Evolutionary conservation across 2,888 invertebrate species (phyloP).

Genomic region (Xanthia togata): DNA sequence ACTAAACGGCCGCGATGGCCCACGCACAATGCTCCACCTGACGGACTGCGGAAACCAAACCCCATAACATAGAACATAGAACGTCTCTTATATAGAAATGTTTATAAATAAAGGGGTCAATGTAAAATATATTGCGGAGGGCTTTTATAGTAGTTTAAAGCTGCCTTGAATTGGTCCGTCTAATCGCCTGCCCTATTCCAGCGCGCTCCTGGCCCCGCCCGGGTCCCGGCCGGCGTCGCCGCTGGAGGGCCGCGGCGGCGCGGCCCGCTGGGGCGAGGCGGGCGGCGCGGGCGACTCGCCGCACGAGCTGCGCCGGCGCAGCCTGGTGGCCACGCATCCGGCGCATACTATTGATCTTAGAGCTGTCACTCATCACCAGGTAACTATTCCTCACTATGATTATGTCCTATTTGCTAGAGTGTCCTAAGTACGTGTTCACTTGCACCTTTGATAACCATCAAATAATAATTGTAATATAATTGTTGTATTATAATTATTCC

Average conservation of each 20-base stretch:
- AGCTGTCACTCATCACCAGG: slow-evolving; percentile 93
- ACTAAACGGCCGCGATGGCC: no score
- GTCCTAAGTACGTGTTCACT: no score
- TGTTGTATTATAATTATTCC: no score
- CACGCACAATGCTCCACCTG: no score
- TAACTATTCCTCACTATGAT: slow-evolving; percentile 69
- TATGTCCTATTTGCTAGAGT: neutral
- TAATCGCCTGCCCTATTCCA: slow-evolving; percentile 57
- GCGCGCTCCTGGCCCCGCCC: slow-evolving; percentile 82
- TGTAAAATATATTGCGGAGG: no score
- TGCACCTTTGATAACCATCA: no score
- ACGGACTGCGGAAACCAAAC: no score
- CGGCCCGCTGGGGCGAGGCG: slow-evolving; percentile 92
- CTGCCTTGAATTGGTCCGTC: neutral
- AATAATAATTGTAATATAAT: no score
- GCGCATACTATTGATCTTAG: slow-evolving; percentile 94
- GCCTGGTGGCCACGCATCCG: slow-evolving; percentile 93
- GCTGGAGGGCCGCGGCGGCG: slow-evolving; percentile 82
- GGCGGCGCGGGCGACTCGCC: slow-evolving; percentile 81
- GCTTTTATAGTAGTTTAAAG: neutral
- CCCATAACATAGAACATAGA: no score
- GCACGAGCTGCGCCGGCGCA: slow-evolving; percentile 93
- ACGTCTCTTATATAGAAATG: no score
- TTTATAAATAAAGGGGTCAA: no score
- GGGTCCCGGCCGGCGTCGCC: slow-evolving; percentile 86